These are phyloP conservation scores for Zophobas morio DNA, from an alignment of 1,140 invertebrate species.

Conservation along the genomic window DNA sequence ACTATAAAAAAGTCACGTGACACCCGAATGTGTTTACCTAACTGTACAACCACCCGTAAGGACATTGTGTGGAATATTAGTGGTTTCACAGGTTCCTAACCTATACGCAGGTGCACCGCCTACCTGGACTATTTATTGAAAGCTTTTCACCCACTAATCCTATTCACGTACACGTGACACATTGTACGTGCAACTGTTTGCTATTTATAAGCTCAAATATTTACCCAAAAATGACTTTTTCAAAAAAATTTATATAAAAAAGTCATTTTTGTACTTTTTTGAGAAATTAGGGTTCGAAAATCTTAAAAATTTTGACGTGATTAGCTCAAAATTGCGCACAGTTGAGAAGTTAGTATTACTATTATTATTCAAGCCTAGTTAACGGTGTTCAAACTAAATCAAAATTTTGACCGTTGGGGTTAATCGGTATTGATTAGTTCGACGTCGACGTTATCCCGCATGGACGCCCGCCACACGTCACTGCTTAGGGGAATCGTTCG, in stretches of 20 bases:
- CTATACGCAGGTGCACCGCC: slow-evolving; percentile 44
- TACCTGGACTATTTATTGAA: slow-evolving; percentile 44
- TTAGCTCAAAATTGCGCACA: no score
- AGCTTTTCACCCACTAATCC: slow-evolving; percentile 44
- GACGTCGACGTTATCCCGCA: slow-evolving; percentile 13
- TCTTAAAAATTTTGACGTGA: no score
- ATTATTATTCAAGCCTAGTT: no score
- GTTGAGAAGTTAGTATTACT: no score
- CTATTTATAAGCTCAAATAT: slow-evolving; percentile 23
- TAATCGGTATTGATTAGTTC: background rate
- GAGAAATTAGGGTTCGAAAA: background rate
- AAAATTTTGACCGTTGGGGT: slow-evolving; percentile 11
- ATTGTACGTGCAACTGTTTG: slow-evolving; percentile 25
- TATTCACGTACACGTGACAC: slow-evolving; percentile 36
- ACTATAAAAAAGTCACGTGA: slow-evolving; percentile 27
- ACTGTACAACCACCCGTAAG: slow-evolving; percentile 17
- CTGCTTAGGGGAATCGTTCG: background rate
- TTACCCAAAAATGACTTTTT: slow-evolving; percentile 24
- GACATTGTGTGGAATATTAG: slow-evolving; percentile 42
- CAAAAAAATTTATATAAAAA: no score
- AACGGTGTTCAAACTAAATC: no score
- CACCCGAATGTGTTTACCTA: slow-evolving; percentile 21
- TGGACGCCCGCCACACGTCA: slow-evolving; percentile 9
- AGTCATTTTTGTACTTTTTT: no score
- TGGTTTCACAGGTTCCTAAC: slow-evolving; percentile 44